phyloP scores from a whole-genome alignment of 2,113 vertebrate genomes.

The Chionis minor region DNA sequence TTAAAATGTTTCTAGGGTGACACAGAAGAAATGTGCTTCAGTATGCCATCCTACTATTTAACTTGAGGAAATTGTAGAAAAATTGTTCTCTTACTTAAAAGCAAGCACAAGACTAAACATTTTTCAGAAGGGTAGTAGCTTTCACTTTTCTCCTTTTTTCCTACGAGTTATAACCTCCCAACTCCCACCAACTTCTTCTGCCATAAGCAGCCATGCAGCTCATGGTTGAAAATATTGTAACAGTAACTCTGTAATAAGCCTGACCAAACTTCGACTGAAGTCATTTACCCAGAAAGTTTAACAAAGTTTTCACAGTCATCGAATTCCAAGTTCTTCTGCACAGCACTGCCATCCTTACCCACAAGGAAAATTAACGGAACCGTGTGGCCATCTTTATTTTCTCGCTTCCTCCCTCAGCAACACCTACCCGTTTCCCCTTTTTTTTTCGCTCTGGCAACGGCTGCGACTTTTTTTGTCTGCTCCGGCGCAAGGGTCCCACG shows the following conservation, averaged over 20 bases:
- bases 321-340: not conserved
- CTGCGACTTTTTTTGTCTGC: not conserved
- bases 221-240: not conserved
- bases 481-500: rapidly evolving
- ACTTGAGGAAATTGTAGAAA: not conserved
- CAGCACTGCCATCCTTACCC: not conserved
- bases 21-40: not conserved
- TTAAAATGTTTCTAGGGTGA: not conserved
- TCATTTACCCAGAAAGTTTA: not conserved
- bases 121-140: not conserved
- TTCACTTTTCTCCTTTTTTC: not conserved
- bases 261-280: not conserved
- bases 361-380: not conserved
- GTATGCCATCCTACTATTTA: not conserved
- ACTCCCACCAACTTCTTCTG: not conserved
- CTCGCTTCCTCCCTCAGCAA: not conserved
- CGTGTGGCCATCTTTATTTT: rapidly evolving
- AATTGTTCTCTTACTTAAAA: not conserved
- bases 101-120: not conserved
- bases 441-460: not conserved
- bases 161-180: not conserved
- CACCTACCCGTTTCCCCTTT: not conserved
- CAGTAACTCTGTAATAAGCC: not conserved
- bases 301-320: not conserved
- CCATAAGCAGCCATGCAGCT: not conserved